Base-by-base conservation (phyloP, 2,113 vertebrate genomes). In the Calidris pygmaea region DNA sequence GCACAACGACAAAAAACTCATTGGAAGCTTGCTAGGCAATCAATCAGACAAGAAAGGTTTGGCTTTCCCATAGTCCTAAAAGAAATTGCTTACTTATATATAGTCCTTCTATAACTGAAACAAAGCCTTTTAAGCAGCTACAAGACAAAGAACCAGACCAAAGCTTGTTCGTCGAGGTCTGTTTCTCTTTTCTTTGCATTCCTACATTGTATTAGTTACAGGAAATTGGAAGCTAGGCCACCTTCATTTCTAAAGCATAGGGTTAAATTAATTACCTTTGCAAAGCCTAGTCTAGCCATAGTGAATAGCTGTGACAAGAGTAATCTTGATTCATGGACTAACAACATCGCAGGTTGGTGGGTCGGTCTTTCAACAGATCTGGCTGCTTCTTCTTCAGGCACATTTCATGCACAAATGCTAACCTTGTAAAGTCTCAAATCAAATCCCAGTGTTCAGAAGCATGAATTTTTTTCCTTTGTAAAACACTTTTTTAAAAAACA, bases 211-310 rank as follows among this genome's bases (percentile, higher is more conserved):
- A 66, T 62, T 68, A 47, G 56, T 67, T 79, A 47, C 56, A 79
- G 71, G 76, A 90, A 96, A 89, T 90, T 58, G 68, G 85, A 84
- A 96, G 48, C 23, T 48, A 90, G 92, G 79, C 91, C 71, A 95
- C 87, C 83, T 80, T 76, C 4, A 62, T 93, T 96, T 95, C 81
- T 85, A 93, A 95, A 92, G 92, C 50, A 56, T 7, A 87, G 58
- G 21, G 56, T 87, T 80, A 90, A 89, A 93, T 53, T n/a, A 92
- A 90, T 95, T 62, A 79, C 10, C 27, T 70, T 91, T 73, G 45
- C 66, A 91, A 96, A 96, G 82, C 43, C 86, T 39, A 50, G 58
- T 66, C 82, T 79, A 82, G 65, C 35, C 32, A 17, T 23, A 27
- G 18, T 72, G 87, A 95, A 93, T n/a, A 32, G 65, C 48, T 70